Percentiles rank a stretch among this genome's conserved stretches.
Evolutionary conservation across 2,888 invertebrate genomes (phyloP).

Genomic region (Watsonalla cultraria): DNA sequence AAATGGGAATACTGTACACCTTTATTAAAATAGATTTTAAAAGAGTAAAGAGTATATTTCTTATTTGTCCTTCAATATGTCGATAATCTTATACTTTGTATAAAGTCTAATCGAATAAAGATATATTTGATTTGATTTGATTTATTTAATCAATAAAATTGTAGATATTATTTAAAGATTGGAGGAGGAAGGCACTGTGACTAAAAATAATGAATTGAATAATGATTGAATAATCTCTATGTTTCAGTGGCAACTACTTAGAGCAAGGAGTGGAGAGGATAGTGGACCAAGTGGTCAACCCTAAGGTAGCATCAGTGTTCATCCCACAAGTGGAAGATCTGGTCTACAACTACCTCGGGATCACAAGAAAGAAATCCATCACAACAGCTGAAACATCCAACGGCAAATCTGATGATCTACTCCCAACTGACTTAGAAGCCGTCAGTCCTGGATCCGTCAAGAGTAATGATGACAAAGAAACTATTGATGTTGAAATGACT

Average conservation of each 20-base stretch:
- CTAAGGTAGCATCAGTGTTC: slow-evolving; percentile 92
- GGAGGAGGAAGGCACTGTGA: too few relatives aligned
- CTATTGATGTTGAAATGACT: slow-evolving; percentile 41
- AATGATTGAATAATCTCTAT: slow-evolving; percentile 7
- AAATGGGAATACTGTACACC: too few relatives aligned
- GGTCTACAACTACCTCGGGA: slow-evolving; percentile 91
- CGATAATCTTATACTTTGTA: too few relatives aligned
- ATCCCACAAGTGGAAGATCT: slow-evolving; percentile 94
- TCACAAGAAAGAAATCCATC: slow-evolving; percentile 82
- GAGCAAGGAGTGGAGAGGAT: slow-evolving; percentile 96
- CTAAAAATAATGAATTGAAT: not conserved
- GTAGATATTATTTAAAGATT: too few relatives aligned
- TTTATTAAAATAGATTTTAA: too few relatives aligned
- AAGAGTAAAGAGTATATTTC: too few relatives aligned
- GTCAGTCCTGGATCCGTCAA: slow-evolving; percentile 89
- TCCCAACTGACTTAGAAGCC: slow-evolving; percentile 88
- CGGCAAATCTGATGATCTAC: slow-evolving; percentile 71
- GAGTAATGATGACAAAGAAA: slow-evolving; percentile 69
- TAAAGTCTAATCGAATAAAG: too few relatives aligned
- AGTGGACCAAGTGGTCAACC: slow-evolving; percentile 97
- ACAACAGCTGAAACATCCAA: slow-evolving; percentile 45
- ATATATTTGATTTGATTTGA: too few relatives aligned
- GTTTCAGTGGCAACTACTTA: slow-evolving; percentile 88
- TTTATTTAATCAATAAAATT: too few relatives aligned
- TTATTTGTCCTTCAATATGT: too few relatives aligned